Base-by-base conservation (phyloP, 64 coral and sea anemone genomes). In the Porites lutea region DNA sequence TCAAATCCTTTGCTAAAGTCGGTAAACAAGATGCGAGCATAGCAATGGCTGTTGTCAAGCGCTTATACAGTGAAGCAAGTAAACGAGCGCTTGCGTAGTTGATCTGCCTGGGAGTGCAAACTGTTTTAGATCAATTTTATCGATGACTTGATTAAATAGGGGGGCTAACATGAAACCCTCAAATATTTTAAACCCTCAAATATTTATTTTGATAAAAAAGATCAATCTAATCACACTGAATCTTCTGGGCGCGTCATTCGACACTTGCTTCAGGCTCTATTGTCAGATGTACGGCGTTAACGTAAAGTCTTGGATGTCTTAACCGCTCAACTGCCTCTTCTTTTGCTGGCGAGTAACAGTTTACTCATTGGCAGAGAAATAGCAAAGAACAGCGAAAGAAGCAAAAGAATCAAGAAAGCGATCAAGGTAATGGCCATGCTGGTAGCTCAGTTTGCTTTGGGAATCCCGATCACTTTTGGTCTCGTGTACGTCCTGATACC, bases 251-350 rank as follows among this genome's bases (percentile, higher is more conserved):
- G 89, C 94, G 43, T 96, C 93, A 19, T 43, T 81, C 7, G 95
- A 93, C 52, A 83, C 83, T 58, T 92, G 70, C 0, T 96, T 86
- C 73, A 63, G 87, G 11, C 86, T 96, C 12, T 89, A 79, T 65
- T 76, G 93, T 46, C 79, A 96, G n/a, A 61, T 96, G 20, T 92
- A 92, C 18, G 95, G 69, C 19, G 83, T 85, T 21, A 92, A 92
- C 80, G 59, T 86, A 45, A 57, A 77, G 11, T 72, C 86, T 15
- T 92, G 95, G 86, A 89, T 43, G 79, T 96, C 90, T 1, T 89
- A 89, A 52, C 95, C 86, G 14, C 65, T 96, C 44, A 96, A 96
- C 57, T 78, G 43, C 2, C n/a, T 93, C 3, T 27, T 2, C 10
- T 52, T 2, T 23, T 93, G 12, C 43, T 93, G 11, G 3, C 86